Conservation (phyloP, 2,797 vertebrate species). For the Squalus acanthias region DNA sequence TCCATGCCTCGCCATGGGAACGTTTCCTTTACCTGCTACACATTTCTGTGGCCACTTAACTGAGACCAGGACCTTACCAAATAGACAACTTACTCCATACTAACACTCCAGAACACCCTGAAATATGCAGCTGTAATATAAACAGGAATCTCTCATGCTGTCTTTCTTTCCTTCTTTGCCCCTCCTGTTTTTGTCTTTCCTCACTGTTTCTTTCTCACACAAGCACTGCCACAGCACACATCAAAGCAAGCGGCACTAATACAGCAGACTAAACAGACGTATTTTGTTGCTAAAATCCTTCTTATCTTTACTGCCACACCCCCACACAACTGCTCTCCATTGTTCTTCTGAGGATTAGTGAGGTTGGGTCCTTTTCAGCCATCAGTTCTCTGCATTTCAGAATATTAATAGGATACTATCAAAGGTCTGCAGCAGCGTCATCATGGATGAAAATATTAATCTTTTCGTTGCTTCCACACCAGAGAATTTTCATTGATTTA, state of each 20-base stretch:
- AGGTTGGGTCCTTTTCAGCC: background rate
- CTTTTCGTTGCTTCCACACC: slow-evolving; percentile 5
- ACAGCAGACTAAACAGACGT: slow-evolving; percentile 10
- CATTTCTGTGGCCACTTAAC: background rate
- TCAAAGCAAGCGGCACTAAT: slow-evolving; percentile 9
- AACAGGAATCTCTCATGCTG: background rate
- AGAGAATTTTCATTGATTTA: slow-evolving; percentile 25
- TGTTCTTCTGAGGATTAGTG: slow-evolving; percentile 21
- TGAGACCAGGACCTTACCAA: background rate
- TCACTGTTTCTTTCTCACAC: background rate
- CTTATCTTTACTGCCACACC: slow-evolving; percentile 35
- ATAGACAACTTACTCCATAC: background rate
- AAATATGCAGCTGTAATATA: background rate
- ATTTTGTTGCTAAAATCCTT: slow-evolving; percentile 13
- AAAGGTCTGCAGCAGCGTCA: slow-evolving; percentile 26
- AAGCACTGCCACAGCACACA: background rate
- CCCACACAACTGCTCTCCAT: slow-evolving; percentile 8
- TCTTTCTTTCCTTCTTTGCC: background rate
- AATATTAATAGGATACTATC: slow-evolving; percentile 35
- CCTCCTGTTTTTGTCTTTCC: background rate
- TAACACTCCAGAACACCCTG: background rate
- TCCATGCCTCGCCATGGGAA: background rate
- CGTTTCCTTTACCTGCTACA: background rate
- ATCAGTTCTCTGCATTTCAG: background rate
- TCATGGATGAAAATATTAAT: slow-evolving; percentile 15